Evolutionary conservation across 2,888 invertebrate species (phyloP).

Genomic region (Tetrapedia diversipes): DNA sequence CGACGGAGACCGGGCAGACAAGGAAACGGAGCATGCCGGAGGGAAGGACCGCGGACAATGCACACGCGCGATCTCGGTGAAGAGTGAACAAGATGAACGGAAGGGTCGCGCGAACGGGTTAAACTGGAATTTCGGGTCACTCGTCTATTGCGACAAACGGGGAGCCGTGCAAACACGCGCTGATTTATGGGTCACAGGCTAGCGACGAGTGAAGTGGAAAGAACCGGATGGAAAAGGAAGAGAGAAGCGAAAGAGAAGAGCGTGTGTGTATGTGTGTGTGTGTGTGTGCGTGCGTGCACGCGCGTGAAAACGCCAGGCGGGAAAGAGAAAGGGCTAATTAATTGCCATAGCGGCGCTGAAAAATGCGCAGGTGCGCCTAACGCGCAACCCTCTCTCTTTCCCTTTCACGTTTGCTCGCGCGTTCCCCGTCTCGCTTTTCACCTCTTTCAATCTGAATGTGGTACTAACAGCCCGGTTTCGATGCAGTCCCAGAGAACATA

Average conservation of each 20-base stretch:
- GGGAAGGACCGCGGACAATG: not conserved
- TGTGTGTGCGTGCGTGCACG: too few species aligned
- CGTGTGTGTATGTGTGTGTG: too few species aligned
- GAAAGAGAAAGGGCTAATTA: constrained; percentile 67
- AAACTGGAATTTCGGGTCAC: constrained; percentile 67
- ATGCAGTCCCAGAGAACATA: constrained; percentile 39
- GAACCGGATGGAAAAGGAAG: constrained; percentile 17
- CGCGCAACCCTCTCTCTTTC: not conserved
- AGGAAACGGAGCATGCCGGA: not conserved
- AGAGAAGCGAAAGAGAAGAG: constrained; percentile 14
- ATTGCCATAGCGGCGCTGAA: constrained; percentile 66
- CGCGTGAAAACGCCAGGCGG: constrained; percentile 41
- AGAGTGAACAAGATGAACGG: constrained; percentile 13
- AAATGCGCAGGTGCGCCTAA: constrained; percentile 62
- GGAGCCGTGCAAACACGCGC: constrained; percentile 66
- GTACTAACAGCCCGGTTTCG: constrained; percentile 18
- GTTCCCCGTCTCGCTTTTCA: constrained; percentile 5
- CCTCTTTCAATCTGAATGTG: not conserved
- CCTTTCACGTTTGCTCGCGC: not conserved
- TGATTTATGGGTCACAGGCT: constrained; percentile 74
- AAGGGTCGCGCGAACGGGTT: constrained; percentile 47
- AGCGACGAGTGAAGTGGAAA: constrained; percentile 44
- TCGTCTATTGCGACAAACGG: constrained; percentile 63
- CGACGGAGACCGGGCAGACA: not conserved
- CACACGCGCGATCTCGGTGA: constrained; percentile 17